A percentile compares a stretch with the other conserved stretches of the same genome.
Evolutionary conservation across 2,888 invertebrate species (phyloP).

Genomic region (Thalpophila matura): DNA sequence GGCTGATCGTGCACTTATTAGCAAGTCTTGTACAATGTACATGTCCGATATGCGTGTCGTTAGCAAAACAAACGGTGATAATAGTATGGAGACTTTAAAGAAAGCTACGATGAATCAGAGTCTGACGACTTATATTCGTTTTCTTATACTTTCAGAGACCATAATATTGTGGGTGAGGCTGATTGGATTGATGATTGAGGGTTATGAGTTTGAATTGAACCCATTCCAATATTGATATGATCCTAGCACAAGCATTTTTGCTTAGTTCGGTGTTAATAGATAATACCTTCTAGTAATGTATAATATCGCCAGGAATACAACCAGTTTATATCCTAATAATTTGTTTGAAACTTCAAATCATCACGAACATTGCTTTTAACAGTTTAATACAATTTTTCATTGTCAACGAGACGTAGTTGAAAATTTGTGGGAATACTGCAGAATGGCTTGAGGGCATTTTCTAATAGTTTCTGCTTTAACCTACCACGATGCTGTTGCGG

Average conservation of each 20-base stretch:
- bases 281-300: no score
- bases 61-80: constrained; percentile 1
- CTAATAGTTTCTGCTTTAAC: constrained; percentile 82
- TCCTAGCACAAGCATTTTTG: no score
- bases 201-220: no score
- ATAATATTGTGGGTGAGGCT: no score
- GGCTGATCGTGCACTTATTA: constrained; percentile 43
- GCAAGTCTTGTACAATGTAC: no score
- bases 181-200: no score
- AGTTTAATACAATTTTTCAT: constrained; percentile 76
- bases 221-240: no score
- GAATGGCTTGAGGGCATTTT: constrained; percentile 81
- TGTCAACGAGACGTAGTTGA: constrained; percentile 80
- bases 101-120: background rate
- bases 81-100: background rate
- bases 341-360: constrained; percentile 10
- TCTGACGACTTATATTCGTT: background rate
- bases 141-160: no score
- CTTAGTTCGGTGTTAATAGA: no score
- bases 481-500: constrained; percentile 64
- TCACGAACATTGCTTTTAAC: constrained; percentile 19
- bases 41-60: constrained; percentile 11
- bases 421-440: constrained; percentile 79
- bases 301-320: no score
- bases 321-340: background rate